Evolutionary conservation across 2,797 vertebrate species (phyloP).

Genomic region (Rhabdophis nuchalis): DNA sequence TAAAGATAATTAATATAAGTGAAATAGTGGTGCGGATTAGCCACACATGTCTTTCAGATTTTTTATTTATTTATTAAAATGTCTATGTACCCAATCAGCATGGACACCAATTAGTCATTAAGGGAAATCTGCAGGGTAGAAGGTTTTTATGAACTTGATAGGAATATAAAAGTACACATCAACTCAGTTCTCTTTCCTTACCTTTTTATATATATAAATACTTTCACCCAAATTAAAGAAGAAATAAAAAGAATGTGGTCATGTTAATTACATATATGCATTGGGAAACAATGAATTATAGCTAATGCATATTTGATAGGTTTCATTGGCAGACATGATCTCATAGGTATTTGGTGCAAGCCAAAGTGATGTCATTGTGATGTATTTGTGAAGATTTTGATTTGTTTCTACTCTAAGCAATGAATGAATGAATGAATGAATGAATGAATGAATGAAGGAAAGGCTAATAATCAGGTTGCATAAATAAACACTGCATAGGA

Average conservation of each 20-base stretch:
- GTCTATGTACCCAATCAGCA: neutral
- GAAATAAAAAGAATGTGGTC: slow-evolving; percentile 52
- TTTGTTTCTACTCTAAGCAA: neutral
- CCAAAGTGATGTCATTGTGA: neutral
- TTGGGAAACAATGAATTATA: slow-evolving; percentile 60
- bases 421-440: neutral
- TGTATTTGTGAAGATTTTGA: neutral
- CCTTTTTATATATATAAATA: slow-evolving; percentile 45
- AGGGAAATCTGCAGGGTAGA: neutral
- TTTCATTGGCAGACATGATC: slow-evolving; percentile 54
- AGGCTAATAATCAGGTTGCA: neutral
- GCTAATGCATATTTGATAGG: slow-evolving; percentile 57
- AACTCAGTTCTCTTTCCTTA: neutral
- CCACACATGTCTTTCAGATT: neutral
- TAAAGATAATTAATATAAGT: neutral
- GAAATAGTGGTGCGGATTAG: neutral
- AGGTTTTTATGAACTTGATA: neutral
- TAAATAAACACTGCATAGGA: neutral
- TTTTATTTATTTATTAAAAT: neutral
- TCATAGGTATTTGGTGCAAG: neutral
- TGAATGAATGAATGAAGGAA: neutral
- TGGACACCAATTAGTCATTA: neutral
- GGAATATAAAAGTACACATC: neutral
- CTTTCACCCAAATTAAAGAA: slow-evolving; percentile 40
- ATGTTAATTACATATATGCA: slow-evolving; percentile 51